Conservation (phyloP, 2,888 invertebrate genomes). For the Caenorhabditis sp. region DNA sequence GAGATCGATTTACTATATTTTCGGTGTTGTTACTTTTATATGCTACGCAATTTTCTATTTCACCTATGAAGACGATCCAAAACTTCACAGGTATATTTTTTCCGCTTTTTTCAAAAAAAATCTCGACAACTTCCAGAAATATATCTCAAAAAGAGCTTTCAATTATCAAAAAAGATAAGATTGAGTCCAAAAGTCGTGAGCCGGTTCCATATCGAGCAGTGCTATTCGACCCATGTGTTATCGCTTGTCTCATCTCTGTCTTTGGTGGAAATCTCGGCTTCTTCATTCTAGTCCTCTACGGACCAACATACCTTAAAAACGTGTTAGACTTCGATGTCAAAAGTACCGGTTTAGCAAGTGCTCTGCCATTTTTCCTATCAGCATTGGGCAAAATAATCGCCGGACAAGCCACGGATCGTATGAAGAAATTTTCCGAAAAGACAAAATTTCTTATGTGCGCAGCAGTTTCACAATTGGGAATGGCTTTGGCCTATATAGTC, state of each 20-base stretch:
- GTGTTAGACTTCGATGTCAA: conserved; percentile 40
- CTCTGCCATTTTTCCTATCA: conserved; percentile 43
- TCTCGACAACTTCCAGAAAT: not conserved
- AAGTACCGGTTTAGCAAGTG: conserved; percentile 41
- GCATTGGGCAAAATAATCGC: conserved; percentile 39
- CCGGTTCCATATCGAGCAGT: conserved; percentile 33
- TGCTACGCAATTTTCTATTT: conserved; percentile 19
- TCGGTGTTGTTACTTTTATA: conserved; percentile 22
- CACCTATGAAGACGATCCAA: conserved; percentile 34
- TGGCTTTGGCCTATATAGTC: conserved; percentile 47
- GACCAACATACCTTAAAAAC: conserved; percentile 51
- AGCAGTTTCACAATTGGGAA: conserved; percentile 42
- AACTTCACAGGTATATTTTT: conserved; percentile 4
- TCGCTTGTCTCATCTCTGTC: conserved; percentile 11
- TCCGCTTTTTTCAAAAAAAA: not conserved
- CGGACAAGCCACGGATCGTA: conserved; percentile 38
- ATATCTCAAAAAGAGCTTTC: conserved; percentile 5
- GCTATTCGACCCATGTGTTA: conserved; percentile 8
- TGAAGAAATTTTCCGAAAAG: conserved; percentile 34
- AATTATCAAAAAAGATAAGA: conserved; percentile 3
- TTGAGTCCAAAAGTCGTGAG: not conserved
- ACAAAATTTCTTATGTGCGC: conserved; percentile 43
- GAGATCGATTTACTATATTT: conserved; percentile 36
- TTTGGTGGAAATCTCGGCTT: conserved; percentile 54
- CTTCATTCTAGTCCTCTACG: conserved; percentile 46